These are phyloP conservation scores for Pristionchus japonicus DNA, from an alignment of 2,888 invertebrate species.

Conservation along the genomic window DNA sequence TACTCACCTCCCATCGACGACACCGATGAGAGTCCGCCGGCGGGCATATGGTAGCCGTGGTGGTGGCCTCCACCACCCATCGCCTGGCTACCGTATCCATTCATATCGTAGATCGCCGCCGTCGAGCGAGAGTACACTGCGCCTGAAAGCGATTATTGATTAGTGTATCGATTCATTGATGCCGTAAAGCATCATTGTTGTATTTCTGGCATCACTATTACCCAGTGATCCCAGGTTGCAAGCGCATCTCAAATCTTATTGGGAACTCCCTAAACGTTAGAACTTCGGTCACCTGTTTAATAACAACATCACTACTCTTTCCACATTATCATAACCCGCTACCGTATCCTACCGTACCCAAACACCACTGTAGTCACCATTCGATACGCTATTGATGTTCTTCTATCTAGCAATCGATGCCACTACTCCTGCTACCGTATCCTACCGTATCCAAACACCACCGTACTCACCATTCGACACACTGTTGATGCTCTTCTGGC, in stretches of 20 bases:
- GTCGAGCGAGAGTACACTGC: conserved; percentile 53
- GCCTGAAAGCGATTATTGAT: neutral
- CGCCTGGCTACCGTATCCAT: conserved; percentile 49
- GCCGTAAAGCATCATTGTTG: neutral
- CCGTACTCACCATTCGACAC: conserved; percentile 47
- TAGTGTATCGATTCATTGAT: neutral
- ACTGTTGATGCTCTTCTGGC: conserved; percentile 56
- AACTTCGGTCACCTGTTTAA: too few species aligned
- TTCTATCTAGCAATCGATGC: neutral
- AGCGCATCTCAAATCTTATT: neutral
- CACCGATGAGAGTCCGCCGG: neutral
- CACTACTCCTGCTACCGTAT: too few species aligned
- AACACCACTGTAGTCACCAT: too few species aligned
- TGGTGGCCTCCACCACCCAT: too few species aligned
- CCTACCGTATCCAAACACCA: neutral
- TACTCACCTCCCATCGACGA: conserved; percentile 18
- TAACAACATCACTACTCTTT: neutral
- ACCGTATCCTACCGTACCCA: too few species aligned
- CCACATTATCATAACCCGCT: too few species aligned
- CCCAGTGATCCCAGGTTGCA: too few species aligned
- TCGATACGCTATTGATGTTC: neutral
- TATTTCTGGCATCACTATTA: neutral
- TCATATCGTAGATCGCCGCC: conserved; percentile 55
- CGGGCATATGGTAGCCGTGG: neutral
- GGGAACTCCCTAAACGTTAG: too few species aligned